Evolutionary conservation across 2,888 invertebrate genomes (phyloP).

Genomic region (Eupithecia inturbata): DNA sequence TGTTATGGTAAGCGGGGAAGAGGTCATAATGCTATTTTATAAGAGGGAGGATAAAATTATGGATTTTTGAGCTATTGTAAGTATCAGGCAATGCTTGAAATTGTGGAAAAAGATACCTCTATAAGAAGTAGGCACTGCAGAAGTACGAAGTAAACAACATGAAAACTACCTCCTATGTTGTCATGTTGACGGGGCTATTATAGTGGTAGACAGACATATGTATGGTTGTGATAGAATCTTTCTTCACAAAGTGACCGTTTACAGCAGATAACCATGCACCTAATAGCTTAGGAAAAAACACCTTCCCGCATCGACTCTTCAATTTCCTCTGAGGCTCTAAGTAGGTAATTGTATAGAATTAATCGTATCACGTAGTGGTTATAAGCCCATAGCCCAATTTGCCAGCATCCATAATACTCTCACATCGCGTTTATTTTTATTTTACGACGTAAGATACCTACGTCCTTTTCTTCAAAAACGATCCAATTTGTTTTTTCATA

Average conservation of each 20-base stretch:
- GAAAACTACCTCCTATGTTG: background rate
- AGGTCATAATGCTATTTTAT: slow-evolving; percentile 3
- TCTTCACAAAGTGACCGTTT: background rate
- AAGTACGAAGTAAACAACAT: background rate
- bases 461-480: slow-evolving; percentile 30
- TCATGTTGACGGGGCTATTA: background rate
- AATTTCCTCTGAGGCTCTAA: background rate
- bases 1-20: slow-evolving; percentile 5
- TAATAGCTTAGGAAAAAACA: background rate
- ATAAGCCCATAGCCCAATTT: slow-evolving; percentile 27
- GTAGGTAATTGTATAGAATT: background rate
- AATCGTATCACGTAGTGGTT: slow-evolving; percentile 14
- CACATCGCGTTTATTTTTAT: slow-evolving; percentile 43
- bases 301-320: background rate
- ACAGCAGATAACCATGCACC: background rate
- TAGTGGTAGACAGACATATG: no score
- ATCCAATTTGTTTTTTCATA: slow-evolving; percentile 43
- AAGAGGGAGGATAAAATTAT: background rate
- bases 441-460: slow-evolving; percentile 30
- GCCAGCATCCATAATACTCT: slow-evolving; percentile 30
- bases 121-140: background rate
- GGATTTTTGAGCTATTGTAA: background rate
- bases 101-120: background rate
- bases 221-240: background rate
- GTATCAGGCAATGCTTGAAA: background rate